Percentiles rank a stretch among this genome's conserved stretches.
Evolutionary conservation across 2,113 vertebrate species (phyloP).

Genomic region (Reinhardtius hippoglossoides): DNA sequence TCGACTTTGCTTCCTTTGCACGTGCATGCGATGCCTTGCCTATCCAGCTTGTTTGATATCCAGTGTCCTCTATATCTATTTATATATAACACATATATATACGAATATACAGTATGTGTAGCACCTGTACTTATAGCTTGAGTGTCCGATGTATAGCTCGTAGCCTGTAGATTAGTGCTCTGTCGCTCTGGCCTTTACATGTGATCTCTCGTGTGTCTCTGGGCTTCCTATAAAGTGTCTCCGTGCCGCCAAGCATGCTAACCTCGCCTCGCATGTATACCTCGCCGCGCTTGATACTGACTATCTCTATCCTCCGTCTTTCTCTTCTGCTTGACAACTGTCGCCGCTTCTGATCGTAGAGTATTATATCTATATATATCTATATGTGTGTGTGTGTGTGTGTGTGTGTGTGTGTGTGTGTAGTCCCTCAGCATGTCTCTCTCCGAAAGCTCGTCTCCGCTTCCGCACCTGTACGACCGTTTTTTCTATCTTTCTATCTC

Average conservation of each 20-base stretch:
- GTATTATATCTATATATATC: conserved; percentile 52
- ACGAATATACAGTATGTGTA: conserved; percentile 56
- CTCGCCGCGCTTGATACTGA: conserved; percentile 69
- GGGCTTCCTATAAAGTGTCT: conserved; percentile 71
- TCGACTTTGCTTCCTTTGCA: conserved; percentile 80
- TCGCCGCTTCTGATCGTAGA: conserved; percentile 63
- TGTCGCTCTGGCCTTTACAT: conserved; percentile 80
- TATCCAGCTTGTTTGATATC: conserved; percentile 77
- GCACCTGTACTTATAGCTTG: conserved; percentile 77
- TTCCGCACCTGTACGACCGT: conserved; percentile 55
- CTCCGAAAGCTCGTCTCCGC: conserved; percentile 64
- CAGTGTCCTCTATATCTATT: conserved; percentile 71
- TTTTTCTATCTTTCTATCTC: conserved; percentile 72
- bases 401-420: not conserved
- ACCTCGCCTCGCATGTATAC: conserved; percentile 73
- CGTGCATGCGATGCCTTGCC: conserved; percentile 83
- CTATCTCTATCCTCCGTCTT: conserved; percentile 69
- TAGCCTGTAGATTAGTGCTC: conserved; percentile 79
- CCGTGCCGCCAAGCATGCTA: conserved; percentile 80
- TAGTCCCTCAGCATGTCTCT: conserved; percentile 81
- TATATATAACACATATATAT: conserved; percentile 46
- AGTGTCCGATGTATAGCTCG: conserved; percentile 73
- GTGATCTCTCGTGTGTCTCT: conserved; percentile 72
- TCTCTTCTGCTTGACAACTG: conserved; percentile 74
- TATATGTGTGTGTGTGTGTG: too few species aligned